Evolutionary conservation across 2,797 vertebrate genomes (phyloP), one percentile per base, ranked within the genome.

Genomic region (Pampus argenteus): DNA sequence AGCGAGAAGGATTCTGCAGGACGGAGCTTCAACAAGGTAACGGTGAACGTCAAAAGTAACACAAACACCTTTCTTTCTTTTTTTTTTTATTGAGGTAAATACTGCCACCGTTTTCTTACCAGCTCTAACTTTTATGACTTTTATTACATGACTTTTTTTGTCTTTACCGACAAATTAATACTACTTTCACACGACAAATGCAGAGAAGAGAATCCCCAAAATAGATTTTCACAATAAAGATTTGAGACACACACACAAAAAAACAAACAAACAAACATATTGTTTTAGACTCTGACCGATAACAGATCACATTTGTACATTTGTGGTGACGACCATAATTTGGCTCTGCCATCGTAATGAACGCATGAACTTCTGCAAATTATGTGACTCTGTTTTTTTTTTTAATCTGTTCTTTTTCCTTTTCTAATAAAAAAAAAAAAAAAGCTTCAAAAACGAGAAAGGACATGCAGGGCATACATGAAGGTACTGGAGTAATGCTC

Each of bases 391-490:
- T 91, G 72, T 92, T 89, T 92, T 70, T 88, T 81, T 76, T 73
- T 86, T 87, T 90, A 85, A 89, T 93, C 82, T 91, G 90, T 93
- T 86, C 71, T 91, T 85, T 91, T 90, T 81, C 84, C 84, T 88
- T 86, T 86, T 89, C 89, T 94, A 89, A 94, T 92, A 93, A 94
- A 96, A 95, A 99, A 99, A 89, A 94, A 92, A 93, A 94, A 96
- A 95, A 99, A 99, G 98, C 97, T 99, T 95, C 98, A 99, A 98
- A 99, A 99, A 92, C 97, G 98, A 96, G 98, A 99, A 96, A 96
- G 97, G 97, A 99, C 98, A 95, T 99, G 98, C 97, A 98, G 97
- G 95, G 97, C 97, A 92, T 99, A 99, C 95, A 98, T 98, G 96
- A 99, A 99, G 98, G 98, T 99, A 99, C 95, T 94, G 96, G 93